Conservation (phyloP, 64 coral and sea anemone species). For the Cladopsammia gracilis region DNA sequence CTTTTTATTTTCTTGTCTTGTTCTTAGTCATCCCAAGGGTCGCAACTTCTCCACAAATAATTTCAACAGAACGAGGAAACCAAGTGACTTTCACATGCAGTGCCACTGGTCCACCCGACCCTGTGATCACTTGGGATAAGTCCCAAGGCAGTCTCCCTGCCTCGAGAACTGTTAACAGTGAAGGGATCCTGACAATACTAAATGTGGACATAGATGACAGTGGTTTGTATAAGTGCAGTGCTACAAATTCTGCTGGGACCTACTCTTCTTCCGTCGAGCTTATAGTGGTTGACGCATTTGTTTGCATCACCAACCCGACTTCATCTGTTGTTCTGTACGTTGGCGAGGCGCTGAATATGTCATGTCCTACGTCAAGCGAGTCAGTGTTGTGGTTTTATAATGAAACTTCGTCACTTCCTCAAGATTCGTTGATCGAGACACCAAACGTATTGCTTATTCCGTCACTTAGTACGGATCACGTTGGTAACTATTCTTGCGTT, state of each 20-base stretch:
- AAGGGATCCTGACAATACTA: neutral
- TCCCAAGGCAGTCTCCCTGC: neutral
- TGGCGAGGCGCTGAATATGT: neutral
- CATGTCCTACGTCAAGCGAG: neutral
- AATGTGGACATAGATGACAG: neutral
- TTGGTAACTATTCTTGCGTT: conserved; percentile 27
- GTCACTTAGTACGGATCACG: neutral
- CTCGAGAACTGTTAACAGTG: neutral
- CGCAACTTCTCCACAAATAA: neutral
- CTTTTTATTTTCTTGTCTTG: neutral
- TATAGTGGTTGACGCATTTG: neutral
- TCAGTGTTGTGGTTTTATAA: conserved; percentile 7
- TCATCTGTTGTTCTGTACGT: neutral
- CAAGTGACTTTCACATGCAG: conserved; percentile 7
- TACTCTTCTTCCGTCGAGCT: neutral
- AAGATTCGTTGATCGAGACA: neutral
- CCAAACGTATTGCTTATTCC: neutral
- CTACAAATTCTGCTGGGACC: neutral
- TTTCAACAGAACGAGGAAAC: neutral
- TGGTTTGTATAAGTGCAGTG: conserved; percentile 13
- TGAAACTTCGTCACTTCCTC: neutral
- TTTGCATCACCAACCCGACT: too few species aligned
- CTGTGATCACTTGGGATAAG: conserved; percentile 12
- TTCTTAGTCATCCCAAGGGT: neutral
- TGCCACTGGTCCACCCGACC: neutral